Base-by-base conservation (phyloP, 2,113 vertebrate genomes). In the Diadophis punctatus region DNA sequence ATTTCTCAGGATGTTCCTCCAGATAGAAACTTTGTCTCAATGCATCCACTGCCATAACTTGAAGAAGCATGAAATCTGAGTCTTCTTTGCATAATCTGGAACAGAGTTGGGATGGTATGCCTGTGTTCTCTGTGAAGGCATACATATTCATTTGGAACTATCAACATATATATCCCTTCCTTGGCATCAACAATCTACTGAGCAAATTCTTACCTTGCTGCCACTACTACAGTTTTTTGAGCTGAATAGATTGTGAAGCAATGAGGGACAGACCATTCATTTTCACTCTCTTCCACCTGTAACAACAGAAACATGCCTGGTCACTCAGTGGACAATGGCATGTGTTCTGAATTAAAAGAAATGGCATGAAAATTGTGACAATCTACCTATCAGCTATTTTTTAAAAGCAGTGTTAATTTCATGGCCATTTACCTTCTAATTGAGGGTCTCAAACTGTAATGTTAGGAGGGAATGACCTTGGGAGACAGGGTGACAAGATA, bases 191-290 rank as follows among this genome's bases (percentile, higher is more conserved):
- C 2, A 1, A 58, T 43, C 53, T 58, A 86, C 25, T n/a, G 63
- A 86, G 0, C 16, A 60, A 20, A 0, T 0, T 0, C 96, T 96
- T 96, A 99, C 99, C 99, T 99, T 94, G 99, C 99, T 86, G 99
- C 99, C 94, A 99, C 99, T 25, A 99, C 98, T 0, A 99, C 96
- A 48, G 99, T 99, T 93, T 98, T 99, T 94, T 98, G 99, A 90
- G 98, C 98, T 1, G 99, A 98, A 91, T 98, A 99, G 96, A 99
- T 99, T 94, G 99, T 99, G 97, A 99, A 99, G 92, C 99, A 99
- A 97, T 99, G 98, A 0, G 99, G 98, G 4, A 98, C 98, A 0
- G 98, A 97, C 98, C 98, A 98, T 91, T 99, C 98, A 0, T 97
- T 98, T 94, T 99, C 98, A 87, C 97, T 98, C 91, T 99, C 99